Evolutionary conservation across 2,888 invertebrate species (phyloP).

Genomic region (Meandrusa payeni): DNA sequence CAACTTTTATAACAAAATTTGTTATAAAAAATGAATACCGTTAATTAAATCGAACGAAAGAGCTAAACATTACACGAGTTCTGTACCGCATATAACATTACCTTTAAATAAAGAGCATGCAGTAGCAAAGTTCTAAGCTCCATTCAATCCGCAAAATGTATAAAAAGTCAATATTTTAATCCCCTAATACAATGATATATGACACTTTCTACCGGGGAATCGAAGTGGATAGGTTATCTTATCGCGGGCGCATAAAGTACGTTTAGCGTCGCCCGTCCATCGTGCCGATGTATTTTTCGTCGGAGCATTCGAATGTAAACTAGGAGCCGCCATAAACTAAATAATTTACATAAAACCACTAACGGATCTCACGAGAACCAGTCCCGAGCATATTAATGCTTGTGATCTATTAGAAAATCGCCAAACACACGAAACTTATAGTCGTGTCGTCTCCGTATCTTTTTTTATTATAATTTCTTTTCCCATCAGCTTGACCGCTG

Average conservation of each 20-base stretch:
- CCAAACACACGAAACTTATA: conserved; percentile 47
- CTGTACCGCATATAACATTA: too few species aligned
- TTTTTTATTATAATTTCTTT: conserved; percentile 63
- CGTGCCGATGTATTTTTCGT: conserved; percentile 40
- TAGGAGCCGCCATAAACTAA: conserved; percentile 71
- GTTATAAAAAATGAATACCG: too few species aligned
- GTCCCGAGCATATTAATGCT: conserved; percentile 69
- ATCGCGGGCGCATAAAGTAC: conserved; percentile 38
- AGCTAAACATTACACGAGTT: too few species aligned
- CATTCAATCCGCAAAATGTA: conserved; percentile 33
- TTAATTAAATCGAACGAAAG: too few species aligned
- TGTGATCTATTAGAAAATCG: conserved; percentile 80
- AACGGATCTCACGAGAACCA: conserved; percentile 77
- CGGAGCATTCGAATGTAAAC: conserved; percentile 66
- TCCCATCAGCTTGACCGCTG: conserved; percentile 46
- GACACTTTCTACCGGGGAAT: conserved; percentile 55
- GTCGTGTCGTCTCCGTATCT: conserved; percentile 48
- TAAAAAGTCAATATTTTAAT: conserved; percentile 38
- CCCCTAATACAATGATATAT: conserved; percentile 55
- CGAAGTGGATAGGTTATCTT: conserved; percentile 47
- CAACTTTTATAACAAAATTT: too few species aligned
- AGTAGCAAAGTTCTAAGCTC: not conserved
- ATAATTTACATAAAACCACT: conserved; percentile 77
- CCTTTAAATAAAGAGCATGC: too few species aligned
- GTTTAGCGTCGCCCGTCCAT: conserved; percentile 27